Base-by-base conservation (phyloP, 2,888 invertebrate species). In the Biston stratarius region DNA sequence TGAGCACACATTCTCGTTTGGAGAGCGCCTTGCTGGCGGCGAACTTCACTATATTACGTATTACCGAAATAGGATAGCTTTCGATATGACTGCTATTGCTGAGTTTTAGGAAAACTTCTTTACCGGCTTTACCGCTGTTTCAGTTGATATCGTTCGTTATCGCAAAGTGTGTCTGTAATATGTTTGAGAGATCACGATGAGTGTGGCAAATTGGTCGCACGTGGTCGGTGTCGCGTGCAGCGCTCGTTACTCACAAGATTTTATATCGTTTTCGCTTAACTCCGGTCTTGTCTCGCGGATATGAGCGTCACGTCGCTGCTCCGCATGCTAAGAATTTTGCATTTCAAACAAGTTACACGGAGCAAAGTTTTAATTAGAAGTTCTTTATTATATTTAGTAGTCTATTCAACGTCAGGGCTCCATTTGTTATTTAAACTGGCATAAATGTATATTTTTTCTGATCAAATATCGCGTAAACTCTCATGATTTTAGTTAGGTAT, bases 1-100 rank as follows among this genome's bases (percentile, higher is more conserved):
- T 86, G 84, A 81, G 81, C 79, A 80, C 83, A 80, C 84, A 82
- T 83, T 80, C 79, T 77, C 81, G 80, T 83, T 82, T 76, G 71
- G 77, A 71, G 77, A 83, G 86, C 88, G 90, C 85, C 89, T 80
- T 84, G 78, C 81, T 86, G 89, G 86, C 89, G 89, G 87, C 83
- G 75, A 87, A 88, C 85, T 87, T 87, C 80, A 77, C 81, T 83
- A 82, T 83, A 86, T 85, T 83, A 83, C 84, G 79, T 83, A 86
- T 85, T 83, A 83, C 83, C 82, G 81, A 86, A 90, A 87, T 88
- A 86, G 84, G 80, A 86, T 85, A 79, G 82, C 81, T 81, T 81
- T 77, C 75, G 84, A 84, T 88, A 88, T 87, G 83, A 88, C 77
- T 72, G 74, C 79, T 79, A 79, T 81, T 78, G 77, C 74, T 66